These are phyloP conservation scores for Parnassius orleans DNA, from an alignment of 2,888 invertebrate genomes.

Conservation along the genomic window DNA sequence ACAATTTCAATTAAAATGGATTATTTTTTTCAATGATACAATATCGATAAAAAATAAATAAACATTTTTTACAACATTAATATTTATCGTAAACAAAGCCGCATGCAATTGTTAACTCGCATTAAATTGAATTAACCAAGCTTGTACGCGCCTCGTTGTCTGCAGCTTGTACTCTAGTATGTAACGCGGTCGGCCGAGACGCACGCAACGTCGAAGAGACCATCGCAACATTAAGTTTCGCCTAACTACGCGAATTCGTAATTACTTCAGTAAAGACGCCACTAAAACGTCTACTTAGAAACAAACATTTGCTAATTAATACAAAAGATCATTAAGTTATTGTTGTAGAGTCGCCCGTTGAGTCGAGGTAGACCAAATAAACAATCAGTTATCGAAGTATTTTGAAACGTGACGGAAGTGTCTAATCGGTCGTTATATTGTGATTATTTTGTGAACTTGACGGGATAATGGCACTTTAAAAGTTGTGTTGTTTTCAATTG, in stretches of 20 bases:
- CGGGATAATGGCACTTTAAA: too few species aligned
- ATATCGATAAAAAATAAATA: too few species aligned
- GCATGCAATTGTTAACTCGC: background rate
- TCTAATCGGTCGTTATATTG: conserved; percentile 3
- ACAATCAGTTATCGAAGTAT: background rate
- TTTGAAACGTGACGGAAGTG: background rate
- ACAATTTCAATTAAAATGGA: too few species aligned
- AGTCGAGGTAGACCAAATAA: background rate
- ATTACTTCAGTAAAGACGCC: conserved; percentile 1
- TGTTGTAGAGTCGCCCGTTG: background rate
- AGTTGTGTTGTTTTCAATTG: background rate
- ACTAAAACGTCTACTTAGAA: background rate
- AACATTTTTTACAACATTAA: too few species aligned
- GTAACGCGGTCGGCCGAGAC: conserved; percentile 1
- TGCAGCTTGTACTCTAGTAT: conserved; percentile 6
- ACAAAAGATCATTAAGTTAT: background rate
- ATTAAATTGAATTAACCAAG: conserved; percentile 19
- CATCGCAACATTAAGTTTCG: conserved; percentile 4
- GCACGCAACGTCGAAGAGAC: conserved; percentile 2
- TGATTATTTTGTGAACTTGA: conserved; percentile 1
- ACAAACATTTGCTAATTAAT: background rate
- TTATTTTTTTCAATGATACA: too few species aligned
- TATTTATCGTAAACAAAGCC: background rate
- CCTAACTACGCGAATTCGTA: background rate
- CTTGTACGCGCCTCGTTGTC: conserved; percentile 4